These are phyloP conservation scores for Yponomeuta malinellus DNA, from an alignment of 2,888 invertebrate genomes.

Conservation along the genomic window DNA sequence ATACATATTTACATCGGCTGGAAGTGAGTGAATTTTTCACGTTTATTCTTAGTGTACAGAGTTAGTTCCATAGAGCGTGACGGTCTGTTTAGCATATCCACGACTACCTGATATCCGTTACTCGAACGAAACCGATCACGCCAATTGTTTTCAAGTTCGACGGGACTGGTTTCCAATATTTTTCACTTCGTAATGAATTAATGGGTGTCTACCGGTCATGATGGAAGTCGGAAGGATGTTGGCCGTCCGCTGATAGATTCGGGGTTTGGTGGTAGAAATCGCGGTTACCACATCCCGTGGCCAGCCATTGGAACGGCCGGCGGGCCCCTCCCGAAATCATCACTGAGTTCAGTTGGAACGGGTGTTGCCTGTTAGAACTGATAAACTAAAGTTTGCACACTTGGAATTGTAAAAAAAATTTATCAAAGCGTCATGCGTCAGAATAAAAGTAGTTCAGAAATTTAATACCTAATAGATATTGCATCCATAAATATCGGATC, in stretches of 20 bases:
- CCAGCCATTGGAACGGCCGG: conserved; percentile 16
- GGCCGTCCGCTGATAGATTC: conserved; percentile 14
- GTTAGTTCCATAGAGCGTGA: background rate
- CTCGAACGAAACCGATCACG: background rate
- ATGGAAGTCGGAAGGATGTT: conserved; percentile 45
- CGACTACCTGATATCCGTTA: background rate
- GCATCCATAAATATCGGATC: too few species aligned
- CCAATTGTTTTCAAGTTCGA: background rate
- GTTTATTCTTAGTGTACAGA: background rate
- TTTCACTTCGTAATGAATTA: conserved; percentile 7
- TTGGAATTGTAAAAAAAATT: too few species aligned
- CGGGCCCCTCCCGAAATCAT: conserved; percentile 9
- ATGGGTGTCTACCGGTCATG: conserved; percentile 6
- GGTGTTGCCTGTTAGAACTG: background rate
- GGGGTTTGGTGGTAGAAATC: conserved; percentile 43
- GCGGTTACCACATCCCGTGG: conserved; percentile 38
- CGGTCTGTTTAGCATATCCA: background rate
- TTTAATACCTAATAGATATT: too few species aligned
- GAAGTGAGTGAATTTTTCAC: background rate
- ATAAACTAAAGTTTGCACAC: too few species aligned
- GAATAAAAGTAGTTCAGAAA: too few species aligned
- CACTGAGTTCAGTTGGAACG: background rate
- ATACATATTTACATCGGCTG: too few species aligned
- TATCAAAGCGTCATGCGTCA: too few species aligned
- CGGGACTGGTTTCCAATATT: background rate